Conservation (phyloP, 2,888 invertebrate species). For the Physocephala rufipes region DNA sequence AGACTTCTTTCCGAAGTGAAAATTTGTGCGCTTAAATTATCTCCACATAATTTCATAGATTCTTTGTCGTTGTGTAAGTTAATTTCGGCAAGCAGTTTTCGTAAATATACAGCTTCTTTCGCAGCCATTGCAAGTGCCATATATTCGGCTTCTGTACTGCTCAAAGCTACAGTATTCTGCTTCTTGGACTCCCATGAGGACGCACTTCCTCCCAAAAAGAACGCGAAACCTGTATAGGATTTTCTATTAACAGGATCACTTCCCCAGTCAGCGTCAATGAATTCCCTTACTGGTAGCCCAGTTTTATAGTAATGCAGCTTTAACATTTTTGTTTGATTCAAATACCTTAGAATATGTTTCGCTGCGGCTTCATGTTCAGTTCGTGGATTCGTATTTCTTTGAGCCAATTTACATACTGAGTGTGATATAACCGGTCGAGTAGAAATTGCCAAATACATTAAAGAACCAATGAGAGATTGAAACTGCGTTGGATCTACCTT, state of each 20-base stretch:
- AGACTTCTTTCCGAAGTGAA: no score
- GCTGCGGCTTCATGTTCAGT: conserved; percentile 4
- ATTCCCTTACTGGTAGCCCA: background rate
- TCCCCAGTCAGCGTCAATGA: background rate
- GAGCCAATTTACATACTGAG: no score
- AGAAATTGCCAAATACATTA: no score
- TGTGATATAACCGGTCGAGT: no score
- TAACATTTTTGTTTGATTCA: background rate
- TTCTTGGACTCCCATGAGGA: background rate
- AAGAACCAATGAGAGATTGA: no score
- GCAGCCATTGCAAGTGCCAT: background rate
- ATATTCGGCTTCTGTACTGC: background rate
- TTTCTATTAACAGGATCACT: background rate
- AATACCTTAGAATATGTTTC: background rate
- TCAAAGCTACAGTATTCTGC: background rate
- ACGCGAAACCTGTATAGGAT: background rate
- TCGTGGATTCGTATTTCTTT: no score
- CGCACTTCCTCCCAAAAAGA: background rate
- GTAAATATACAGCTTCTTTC: conserved; percentile 4
- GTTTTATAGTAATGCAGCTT: background rate
- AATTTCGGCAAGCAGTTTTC: no score
- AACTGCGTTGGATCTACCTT: no score
- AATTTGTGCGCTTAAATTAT: no score
- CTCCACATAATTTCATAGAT: no score
- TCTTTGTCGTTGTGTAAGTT: no score